Evolutionary conservation across 2,888 invertebrate genomes (phyloP).

Genomic region (Glaucopsyche alexis): DNA sequence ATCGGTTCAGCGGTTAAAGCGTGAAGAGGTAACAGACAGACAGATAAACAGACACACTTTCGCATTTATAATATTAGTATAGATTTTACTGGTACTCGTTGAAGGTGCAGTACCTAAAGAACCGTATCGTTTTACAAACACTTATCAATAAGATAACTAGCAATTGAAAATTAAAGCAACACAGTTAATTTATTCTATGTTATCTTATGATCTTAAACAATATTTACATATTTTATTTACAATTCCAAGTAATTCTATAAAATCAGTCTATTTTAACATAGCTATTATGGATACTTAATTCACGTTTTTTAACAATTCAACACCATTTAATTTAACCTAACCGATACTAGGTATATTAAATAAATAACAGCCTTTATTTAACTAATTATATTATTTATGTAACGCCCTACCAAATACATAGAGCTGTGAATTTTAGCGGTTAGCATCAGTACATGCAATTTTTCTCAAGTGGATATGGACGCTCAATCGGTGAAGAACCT

Average conservation of each 20-base stretch:
- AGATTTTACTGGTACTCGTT: no score
- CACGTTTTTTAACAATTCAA: conserved; percentile 28
- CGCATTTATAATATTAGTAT: no score
- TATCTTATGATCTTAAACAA: not conserved
- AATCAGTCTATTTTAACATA: conserved; percentile 70
- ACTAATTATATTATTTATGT: conserved; percentile 1
- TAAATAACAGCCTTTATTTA: conserved; percentile 17
- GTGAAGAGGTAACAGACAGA: no score
- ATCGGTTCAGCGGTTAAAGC: no score
- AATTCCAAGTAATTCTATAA: conserved; percentile 56
- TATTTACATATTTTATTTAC: conserved; percentile 46
- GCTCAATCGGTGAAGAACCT: no score
- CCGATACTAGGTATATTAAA: conserved; percentile 10
- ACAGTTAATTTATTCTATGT: not conserved
- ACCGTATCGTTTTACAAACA: conserved; percentile 1
- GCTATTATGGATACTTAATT: conserved; percentile 44
- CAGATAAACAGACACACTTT: no score
- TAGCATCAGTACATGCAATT: no score
- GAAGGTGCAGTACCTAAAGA: not conserved
- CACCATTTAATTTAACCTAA: conserved; percentile 16
- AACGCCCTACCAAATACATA: not conserved
- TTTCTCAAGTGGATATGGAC: no score
- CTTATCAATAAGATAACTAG: conserved; percentile 4
- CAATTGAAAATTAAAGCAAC: conserved; percentile 12
- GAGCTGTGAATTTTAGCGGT: not conserved